A percentile compares a stretch with the other conserved stretches of the same genome.
Evolutionary conservation across 2,888 invertebrate genomes (phyloP).

Genomic region (Epinotia brunnichana): DNA sequence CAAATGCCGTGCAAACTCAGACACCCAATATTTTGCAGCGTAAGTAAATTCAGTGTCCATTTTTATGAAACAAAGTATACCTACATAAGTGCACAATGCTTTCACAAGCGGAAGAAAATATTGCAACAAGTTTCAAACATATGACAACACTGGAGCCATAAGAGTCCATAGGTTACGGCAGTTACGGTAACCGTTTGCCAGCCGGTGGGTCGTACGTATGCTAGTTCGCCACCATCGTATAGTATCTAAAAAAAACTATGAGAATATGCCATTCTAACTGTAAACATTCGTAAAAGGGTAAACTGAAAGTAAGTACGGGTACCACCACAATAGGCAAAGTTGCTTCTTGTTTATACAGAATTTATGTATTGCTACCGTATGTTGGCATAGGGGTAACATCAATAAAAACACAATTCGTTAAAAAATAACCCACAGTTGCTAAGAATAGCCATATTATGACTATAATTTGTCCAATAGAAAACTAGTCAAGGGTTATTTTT

Average conservation of each 20-base stretch:
- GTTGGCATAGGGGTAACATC: slow-evolving; percentile 54
- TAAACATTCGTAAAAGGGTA: slow-evolving; percentile 1
- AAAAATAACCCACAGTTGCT: slow-evolving; percentile 52
- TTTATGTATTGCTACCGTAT: slow-evolving; percentile 58
- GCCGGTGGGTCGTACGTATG: neutral
- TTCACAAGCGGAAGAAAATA: too few species aligned
- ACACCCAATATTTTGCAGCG: neutral
- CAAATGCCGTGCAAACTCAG: neutral
- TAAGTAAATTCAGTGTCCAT: neutral
- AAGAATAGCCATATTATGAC: slow-evolving; percentile 55
- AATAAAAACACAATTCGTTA: slow-evolving; percentile 47
- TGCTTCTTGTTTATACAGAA: slow-evolving; percentile 54
- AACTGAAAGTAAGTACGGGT: slow-evolving; percentile 1
- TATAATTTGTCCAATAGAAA: slow-evolving; percentile 67
- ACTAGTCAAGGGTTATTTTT: slow-evolving; percentile 79
- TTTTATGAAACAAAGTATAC: neutral
- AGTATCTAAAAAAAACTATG: neutral
- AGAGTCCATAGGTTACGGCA: too few species aligned
- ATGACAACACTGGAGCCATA: too few species aligned
- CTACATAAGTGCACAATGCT: too few species aligned
- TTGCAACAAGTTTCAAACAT: too few species aligned
- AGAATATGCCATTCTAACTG: neutral
- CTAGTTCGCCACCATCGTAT: neutral
- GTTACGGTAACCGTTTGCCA: too few species aligned
- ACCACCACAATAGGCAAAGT: slow-evolving; percentile 47